Evolutionary conservation across 2,888 invertebrate genomes (phyloP), one percentile per base, ranked within the genome.

Genomic region (Drosophila antonietae): DNA sequence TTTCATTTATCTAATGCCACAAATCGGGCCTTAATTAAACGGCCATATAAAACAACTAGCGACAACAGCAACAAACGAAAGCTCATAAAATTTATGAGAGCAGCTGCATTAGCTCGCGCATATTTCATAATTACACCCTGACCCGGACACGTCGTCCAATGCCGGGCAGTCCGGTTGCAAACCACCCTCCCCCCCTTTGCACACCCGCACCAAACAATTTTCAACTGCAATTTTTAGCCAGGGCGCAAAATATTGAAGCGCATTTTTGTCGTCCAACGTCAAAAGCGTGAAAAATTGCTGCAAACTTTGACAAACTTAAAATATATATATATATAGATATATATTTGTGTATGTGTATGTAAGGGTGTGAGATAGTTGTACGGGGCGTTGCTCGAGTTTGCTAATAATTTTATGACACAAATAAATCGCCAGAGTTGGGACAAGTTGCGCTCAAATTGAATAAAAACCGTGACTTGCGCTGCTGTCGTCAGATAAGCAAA

Each of bases 251-350:
- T 77, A 62, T 77, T 55, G 59, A 60, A 80, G 73, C 63, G 68
- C 68, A 83, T 79, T 83, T 77, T 72, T 55, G 69, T 60, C 51
- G 57, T 51, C 47, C 52, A 37, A 37, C 69, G 52, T 58, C 67
- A 82, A 80, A 85, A 83, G 80, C 81, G 81, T 88, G 88, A 86
- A 88, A 88, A 86, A 86, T 83, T 83, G 86, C 75, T 86, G 71
- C 78, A 75, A 86, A 84, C 82, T 85, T 85, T 87, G 84, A 87
- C 84, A 85, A 84, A 68, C 73, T 74, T 71, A 39, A 80, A 73
- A 88, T 55, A 41, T 55, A 28, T 55, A 3, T 53, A 37, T 8
- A 20, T 3, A 53, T 51, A 18, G 4, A 15, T 15, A 15, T 14
- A 20, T 52, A 18, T 52, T 14, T 35, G 6, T 23, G n/a, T 31